A percentile compares a stretch with the other conserved stretches of the same genome.
These are phyloP conservation scores for Drosophila meridiana DNA, from an alignment of 2,888 invertebrate genomes.

Conservation along the genomic window DNA sequence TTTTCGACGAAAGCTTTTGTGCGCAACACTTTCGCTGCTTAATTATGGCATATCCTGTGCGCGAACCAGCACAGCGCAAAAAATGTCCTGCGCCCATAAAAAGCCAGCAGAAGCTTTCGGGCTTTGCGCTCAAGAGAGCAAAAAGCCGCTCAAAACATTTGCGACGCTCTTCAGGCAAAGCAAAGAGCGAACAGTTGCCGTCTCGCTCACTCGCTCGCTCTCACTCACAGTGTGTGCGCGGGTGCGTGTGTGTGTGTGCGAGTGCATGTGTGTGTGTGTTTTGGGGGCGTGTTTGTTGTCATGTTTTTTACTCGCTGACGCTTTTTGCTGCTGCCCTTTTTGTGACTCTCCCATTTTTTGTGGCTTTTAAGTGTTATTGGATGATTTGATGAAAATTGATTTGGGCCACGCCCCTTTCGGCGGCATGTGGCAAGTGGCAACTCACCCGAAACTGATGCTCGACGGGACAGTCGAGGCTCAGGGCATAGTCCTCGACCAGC, in stretches of 20 bases:
- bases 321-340: constrained; percentile 41
- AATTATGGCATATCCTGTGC: constrained; percentile 74
- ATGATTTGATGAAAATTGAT: constrained; percentile 79
- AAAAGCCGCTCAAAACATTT: constrained; percentile 44
- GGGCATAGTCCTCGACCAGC: constrained; percentile 78
- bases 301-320: constrained; percentile 61
- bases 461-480: constrained; percentile 78
- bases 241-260: constrained; percentile 14
- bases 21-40: constrained; percentile 36
- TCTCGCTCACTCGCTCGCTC: constrained; percentile 9
- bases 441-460: constrained; percentile 80
- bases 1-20: constrained; percentile 45
- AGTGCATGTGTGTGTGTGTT: constrained; percentile 33
- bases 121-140: constrained; percentile 39
- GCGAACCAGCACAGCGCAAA: constrained; percentile 55
- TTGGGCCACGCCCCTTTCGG: constrained; percentile 69
- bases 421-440: constrained; percentile 32
- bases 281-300: constrained; percentile 77
- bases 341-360: constrained; percentile 33
- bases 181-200: constrained; percentile 32
- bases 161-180: constrained; percentile 40
- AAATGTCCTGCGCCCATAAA: constrained; percentile 61
- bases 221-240: constrained; percentile 8
- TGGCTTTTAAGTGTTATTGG: constrained; percentile 69
- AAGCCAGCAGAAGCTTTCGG: constrained; percentile 34